Percentiles rank a stretch among this genome's conserved stretches.
Conservation (phyloP, 2,797 vertebrate species). For the Chiloscyllium punctatum region DNA sequence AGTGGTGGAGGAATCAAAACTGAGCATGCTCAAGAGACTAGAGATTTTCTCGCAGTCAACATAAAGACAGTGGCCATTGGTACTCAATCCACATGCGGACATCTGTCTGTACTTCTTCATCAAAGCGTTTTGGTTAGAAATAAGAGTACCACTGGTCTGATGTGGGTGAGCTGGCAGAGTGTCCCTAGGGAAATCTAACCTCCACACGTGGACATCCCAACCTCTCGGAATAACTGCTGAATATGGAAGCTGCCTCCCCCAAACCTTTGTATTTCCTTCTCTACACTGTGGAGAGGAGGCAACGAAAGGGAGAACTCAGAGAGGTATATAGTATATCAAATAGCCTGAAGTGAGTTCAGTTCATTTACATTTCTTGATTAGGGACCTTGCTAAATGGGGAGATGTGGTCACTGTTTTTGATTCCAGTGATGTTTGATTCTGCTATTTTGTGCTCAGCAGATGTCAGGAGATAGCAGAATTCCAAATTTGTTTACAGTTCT, state of each 20-base stretch:
- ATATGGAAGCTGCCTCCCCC: background rate
- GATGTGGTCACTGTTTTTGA: background rate
- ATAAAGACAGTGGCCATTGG: too few species aligned
- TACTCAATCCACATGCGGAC: background rate
- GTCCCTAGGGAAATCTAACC: background rate
- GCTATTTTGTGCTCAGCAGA: background rate
- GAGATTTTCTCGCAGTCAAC: background rate
- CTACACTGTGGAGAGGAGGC: too few species aligned
- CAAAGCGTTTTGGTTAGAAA: background rate
- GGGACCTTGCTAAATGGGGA: background rate
- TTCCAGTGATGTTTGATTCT: background rate
- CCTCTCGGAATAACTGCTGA: background rate
- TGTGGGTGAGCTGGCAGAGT: background rate
- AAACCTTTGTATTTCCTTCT: background rate
- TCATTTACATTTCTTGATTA: background rate
- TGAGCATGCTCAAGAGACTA: too few species aligned
- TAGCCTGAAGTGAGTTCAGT: background rate
- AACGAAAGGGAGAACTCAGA: too few species aligned
- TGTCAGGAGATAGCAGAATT: background rate
- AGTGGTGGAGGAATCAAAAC: too few species aligned
- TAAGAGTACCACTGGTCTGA: background rate
- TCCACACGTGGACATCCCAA: background rate
- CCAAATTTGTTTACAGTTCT: background rate
- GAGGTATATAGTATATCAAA: background rate
- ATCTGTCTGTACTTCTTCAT: background rate